These are phyloP conservation scores for Sipha flava DNA, from an alignment of 1,140 invertebrate species.

Conservation along the genomic window DNA sequence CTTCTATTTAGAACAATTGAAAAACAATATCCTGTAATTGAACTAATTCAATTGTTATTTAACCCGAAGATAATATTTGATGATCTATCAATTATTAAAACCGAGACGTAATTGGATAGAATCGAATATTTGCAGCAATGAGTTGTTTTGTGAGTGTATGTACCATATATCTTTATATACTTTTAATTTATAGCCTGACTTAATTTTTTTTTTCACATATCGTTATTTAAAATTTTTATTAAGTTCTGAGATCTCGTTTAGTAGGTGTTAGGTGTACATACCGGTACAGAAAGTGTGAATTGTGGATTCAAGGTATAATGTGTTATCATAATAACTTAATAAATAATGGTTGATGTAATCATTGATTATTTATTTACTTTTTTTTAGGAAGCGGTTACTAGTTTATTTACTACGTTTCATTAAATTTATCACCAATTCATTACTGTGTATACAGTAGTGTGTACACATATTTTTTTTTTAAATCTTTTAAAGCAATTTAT, in stretches of 20 bases:
- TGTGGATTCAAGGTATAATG: not conserved
- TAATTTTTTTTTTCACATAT: not conserved
- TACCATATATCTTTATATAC: too few species aligned
- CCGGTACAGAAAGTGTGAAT: too few species aligned
- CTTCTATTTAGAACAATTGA: not conserved
- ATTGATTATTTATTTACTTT: not conserved
- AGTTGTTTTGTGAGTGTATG: not conserved
- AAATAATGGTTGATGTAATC: not conserved
- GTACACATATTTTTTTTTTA: not conserved
- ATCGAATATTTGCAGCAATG: not conserved
- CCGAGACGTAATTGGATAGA: not conserved
- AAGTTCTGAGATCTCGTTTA: not conserved
- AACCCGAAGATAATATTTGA: not conserved
- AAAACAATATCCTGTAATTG: not conserved
- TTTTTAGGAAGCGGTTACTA: not conserved
- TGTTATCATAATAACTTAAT: constrained; percentile 12
- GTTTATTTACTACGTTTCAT: not conserved
- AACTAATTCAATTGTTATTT: not conserved
- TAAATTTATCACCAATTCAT: constrained; percentile 1
- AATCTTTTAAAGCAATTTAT: constrained; percentile 23
- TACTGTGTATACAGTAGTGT: not conserved
- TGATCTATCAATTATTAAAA: not conserved
- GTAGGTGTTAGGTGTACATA: too few species aligned
- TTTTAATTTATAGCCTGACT: too few species aligned
- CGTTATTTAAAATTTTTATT: not conserved